A percentile compares a stretch with the other conserved stretches of the same genome.
These are phyloP conservation scores for Platypus cylindrus DNA, from an alignment of 2,888 invertebrate species.

Conservation along the genomic window DNA sequence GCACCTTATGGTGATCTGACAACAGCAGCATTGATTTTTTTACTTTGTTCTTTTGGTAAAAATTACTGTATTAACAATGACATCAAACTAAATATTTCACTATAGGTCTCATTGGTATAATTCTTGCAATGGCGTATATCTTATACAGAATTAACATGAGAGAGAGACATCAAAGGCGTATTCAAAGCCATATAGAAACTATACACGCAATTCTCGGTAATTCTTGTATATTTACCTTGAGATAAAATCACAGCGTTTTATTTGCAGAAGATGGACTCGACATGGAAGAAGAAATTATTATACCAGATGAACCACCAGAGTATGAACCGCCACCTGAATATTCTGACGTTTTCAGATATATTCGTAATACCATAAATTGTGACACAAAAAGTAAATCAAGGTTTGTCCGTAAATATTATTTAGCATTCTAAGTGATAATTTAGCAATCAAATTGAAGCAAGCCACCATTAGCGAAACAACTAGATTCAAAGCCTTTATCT, in stretches of 20 bases:
- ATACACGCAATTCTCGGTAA: constrained; percentile 54
- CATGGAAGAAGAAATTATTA: constrained; percentile 35
- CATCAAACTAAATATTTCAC: constrained; percentile 6
- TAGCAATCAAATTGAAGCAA: too few relatives aligned
- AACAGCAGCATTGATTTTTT: constrained; percentile 50
- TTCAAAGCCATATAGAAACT: constrained; percentile 54
- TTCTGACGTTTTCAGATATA: constrained; percentile 41
- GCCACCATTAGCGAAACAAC: too few relatives aligned
- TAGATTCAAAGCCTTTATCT: constrained; percentile 1
- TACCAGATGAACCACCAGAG: constrained; percentile 50
- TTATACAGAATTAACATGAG: constrained; percentile 50
- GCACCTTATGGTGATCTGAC: constrained; percentile 52
- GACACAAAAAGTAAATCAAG: neutral
- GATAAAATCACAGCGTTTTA: too few relatives aligned
- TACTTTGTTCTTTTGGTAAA: constrained; percentile 46
- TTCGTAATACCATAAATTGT: constrained; percentile 5
- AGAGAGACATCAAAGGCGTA: constrained; percentile 46
- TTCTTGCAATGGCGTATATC: constrained; percentile 48
- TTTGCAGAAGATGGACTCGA: constrained; percentile 24
- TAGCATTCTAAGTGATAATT: too few relatives aligned
- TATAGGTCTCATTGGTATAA: constrained; percentile 43
- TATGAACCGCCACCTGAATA: constrained; percentile 64
- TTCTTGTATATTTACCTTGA: constrained; percentile 3
- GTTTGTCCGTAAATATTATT: too few relatives aligned
- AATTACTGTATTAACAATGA: neutral